Conservation (phyloP, 2,888 invertebrate species). For the Alloscopus bannaensis region DNA sequence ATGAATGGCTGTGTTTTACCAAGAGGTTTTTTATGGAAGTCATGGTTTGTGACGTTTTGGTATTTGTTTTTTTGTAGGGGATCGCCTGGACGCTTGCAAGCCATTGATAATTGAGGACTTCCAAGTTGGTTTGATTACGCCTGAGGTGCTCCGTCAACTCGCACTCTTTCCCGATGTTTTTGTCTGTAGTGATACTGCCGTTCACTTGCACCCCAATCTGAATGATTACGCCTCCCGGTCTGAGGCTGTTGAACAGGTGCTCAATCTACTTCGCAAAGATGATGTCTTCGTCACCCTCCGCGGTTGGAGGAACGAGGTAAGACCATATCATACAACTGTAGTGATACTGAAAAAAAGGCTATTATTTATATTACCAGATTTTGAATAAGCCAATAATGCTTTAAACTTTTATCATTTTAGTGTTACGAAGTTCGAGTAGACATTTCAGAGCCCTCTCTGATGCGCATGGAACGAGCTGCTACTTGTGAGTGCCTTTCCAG, state of each 20-base stretch:
- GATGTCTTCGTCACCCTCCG: constrained; percentile 87
- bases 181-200: constrained; percentile 83
- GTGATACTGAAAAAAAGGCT: too few species aligned
- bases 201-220: constrained; percentile 91
- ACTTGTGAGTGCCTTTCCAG: constrained; percentile 81
- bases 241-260: constrained; percentile 85
- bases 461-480: constrained; percentile 93
- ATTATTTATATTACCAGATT: too few species aligned
- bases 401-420: too few species aligned
- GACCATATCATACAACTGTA: too few species aligned
- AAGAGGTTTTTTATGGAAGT: background rate
- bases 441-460: constrained; percentile 80
- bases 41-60: background rate
- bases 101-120: constrained; percentile 92
- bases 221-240: constrained; percentile 90
- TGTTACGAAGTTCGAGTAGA: constrained; percentile 93
- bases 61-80: constrained; percentile 38
- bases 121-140: constrained; percentile 91
- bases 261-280: constrained; percentile 85
- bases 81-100: constrained; percentile 54
- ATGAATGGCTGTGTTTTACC: background rate
- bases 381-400: too few species aligned
- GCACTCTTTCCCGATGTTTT: constrained; percentile 89
- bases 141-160: constrained; percentile 88
- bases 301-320: constrained; percentile 95